These are phyloP conservation scores for Diacarnus erythraeanus DNA, from an alignment of 37 sponge, comb jelly and placozoan species.

Conservation along the genomic window DNA sequence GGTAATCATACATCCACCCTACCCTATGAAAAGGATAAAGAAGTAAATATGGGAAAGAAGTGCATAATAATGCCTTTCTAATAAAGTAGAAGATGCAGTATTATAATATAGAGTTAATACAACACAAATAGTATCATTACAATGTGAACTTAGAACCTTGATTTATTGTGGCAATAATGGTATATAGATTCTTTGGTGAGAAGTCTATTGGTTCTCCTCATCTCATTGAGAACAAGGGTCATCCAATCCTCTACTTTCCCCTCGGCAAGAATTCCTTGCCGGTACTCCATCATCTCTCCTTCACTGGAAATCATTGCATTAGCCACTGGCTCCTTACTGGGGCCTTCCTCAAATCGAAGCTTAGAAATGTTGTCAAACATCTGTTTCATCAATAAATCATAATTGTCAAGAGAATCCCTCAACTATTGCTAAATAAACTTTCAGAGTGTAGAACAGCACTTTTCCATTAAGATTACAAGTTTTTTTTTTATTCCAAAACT, in stretches of 20 bases:
- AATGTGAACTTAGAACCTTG: constrained; percentile 41
- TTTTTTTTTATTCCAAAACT: too few species aligned
- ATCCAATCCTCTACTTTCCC: constrained; percentile 99
- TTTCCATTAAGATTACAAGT: too few species aligned
- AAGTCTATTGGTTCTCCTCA: constrained; percentile 92
- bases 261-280: constrained; percentile 79
- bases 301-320: constrained; percentile 96
- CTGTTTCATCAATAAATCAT: constrained; percentile 31
- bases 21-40: constrained; percentile 65
- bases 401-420: too few species aligned
- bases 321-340: constrained; percentile 75
- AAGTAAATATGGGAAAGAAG: too few species aligned
- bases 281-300: constrained; percentile 97
- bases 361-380: constrained; percentile 99
- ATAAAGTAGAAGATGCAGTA: too few species aligned
- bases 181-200: constrained; percentile 94
- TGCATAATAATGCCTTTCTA: too few species aligned
- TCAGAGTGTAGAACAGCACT: too few species aligned
- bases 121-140: too few species aligned
- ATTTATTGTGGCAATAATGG: constrained; percentile 75
- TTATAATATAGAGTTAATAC: too few species aligned
- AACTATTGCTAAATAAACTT: too few species aligned
- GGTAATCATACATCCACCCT: constrained; percentile 96
- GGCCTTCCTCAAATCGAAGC: constrained; percentile 79
- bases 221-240: constrained; percentile 93